Evolutionary conservation across 2,113 vertebrate species (phyloP).

Genomic region (Sakesphorus luctuosus): DNA sequence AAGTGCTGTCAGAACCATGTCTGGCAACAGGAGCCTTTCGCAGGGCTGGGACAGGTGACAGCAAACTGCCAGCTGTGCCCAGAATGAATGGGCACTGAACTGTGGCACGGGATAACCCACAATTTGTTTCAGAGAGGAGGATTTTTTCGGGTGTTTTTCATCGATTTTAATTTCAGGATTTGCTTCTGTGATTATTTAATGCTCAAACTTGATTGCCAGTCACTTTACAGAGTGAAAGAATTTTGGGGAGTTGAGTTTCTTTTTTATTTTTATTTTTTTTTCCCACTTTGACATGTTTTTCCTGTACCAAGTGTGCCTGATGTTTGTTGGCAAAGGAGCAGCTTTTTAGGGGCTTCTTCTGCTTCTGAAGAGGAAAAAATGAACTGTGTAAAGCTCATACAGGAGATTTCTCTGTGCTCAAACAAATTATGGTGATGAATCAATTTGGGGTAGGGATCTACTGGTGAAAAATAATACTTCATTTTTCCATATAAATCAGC

Average conservation of each 20-base stretch:
- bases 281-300: not conserved
- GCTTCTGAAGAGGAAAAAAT: not conserved
- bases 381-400: not conserved
- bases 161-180: conserved; percentile 3
- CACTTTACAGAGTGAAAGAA: not conserved
- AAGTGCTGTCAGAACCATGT: not conserved
- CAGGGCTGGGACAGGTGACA: not conserved
- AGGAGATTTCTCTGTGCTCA: not conserved
- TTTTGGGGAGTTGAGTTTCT: not conserved
- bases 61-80: not conserved
- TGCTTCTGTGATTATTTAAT: not conserved
- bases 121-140: not conserved
- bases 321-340: not conserved
- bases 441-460: not conserved
- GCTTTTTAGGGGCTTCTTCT: not conserved
- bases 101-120: not conserved
- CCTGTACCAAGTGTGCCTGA: not conserved
- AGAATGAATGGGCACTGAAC: not conserved
- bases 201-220: not conserved
- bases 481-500: not conserved
- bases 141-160: not conserved
- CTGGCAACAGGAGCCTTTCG: not conserved
- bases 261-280: not conserved
- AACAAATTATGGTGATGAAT: not conserved
- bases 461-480: not conserved